Evolutionary conservation across 2,113 vertebrate species (phyloP), one percentile per base, ranked within the genome.

Genomic region (Anhinga anhinga): DNA sequence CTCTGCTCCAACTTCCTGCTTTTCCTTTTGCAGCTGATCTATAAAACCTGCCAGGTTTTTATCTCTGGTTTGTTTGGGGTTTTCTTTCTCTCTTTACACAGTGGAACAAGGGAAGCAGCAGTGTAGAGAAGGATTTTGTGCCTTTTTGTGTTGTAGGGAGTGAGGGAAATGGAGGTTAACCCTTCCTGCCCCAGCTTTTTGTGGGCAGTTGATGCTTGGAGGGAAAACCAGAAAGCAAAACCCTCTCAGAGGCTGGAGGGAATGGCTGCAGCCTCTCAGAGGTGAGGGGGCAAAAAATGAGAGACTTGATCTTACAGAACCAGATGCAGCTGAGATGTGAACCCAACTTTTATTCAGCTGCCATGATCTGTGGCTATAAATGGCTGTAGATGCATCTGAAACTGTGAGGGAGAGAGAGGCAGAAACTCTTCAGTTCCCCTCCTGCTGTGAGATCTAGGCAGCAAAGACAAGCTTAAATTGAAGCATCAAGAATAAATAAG

Each of bases 401-500:
- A 80, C 11, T 29, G 56, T 40, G 53, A 96, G 50, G 55, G 45
- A 81, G 85, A 71, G 23, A 66, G 23, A 83, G 16, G 42, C 16
- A 94, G 67, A 90, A 93, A 55, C 62, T 62, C 59, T 88, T 82
- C 63, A 82, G 53, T 66, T 94, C 70, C 32, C 27, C 49, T 47
- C 80, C 85, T 83, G 76, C 81, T 94, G 82, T 73, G 78, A 86
- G 71, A 90, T 67, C 67, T 23, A 81, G 84, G 45, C 82, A 95
- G 45, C 67, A 90, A 91, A 95, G 84, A 59, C 38, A 82, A 91
- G 78, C 50, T 93, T 80, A 86, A 88, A 90, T 34, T 77, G 50
- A 95, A 87, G 81, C 59, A 93, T 74, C 70, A 92, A 59, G 79
- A 94, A 91, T 86, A 95, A 91, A 93, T 84, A 95, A 96, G 70